phyloP scores from a whole-genome alignment of 2,113 vertebrate species.

The Meriones unguiculatus region DNA sequence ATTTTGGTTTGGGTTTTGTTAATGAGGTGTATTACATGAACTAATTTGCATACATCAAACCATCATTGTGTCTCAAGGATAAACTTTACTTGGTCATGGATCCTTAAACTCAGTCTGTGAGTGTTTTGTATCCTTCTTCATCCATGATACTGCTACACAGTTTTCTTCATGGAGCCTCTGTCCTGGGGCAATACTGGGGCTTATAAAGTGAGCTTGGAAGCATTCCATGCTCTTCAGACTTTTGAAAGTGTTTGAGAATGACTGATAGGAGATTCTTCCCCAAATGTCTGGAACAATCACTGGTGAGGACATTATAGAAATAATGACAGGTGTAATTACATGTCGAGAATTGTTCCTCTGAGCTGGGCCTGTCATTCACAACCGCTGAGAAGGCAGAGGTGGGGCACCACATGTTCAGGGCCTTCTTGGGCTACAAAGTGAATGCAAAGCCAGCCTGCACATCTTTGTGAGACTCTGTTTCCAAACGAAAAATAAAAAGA shows the following conservation, averaged over 20 bases:
- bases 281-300: neutral
- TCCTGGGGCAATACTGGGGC: neutral
- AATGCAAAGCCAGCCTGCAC: neutral
- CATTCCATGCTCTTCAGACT: neutral
- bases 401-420: neutral
- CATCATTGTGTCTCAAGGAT: neutral
- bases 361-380: neutral
- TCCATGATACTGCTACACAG: neutral
- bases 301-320: neutral
- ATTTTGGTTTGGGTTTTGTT: neutral
- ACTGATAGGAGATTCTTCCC: neutral
- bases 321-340: neutral
- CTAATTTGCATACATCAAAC: neutral
- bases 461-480: neutral
- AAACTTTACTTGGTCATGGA: neutral
- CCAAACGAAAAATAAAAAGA: neutral
- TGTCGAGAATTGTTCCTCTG: neutral
- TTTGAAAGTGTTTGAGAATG: neutral
- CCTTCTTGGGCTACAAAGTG: neutral
- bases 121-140: neutral
- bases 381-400: neutral
- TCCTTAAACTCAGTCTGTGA: neutral
- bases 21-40: neutral
- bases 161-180: neutral
- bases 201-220: neutral